A percentile compares a stretch with the other conserved stretches of the same genome.
These are phyloP conservation scores for Conus canariensis DNA, from an alignment of 2,888 invertebrate species.

Conservation along the genomic window DNA sequence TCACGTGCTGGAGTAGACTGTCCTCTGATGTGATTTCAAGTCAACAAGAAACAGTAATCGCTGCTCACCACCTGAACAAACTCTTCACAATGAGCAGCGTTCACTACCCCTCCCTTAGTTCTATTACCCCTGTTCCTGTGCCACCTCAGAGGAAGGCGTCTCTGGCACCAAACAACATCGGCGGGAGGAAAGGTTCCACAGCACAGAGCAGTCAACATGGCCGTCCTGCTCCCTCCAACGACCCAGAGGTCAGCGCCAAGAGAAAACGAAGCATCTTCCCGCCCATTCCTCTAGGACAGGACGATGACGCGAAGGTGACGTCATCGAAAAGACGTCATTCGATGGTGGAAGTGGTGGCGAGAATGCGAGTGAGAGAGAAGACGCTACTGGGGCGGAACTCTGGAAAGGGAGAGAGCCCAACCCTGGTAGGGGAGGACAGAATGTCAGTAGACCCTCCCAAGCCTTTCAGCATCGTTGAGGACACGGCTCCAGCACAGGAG, in stretches of 20 bases:
- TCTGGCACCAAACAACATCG: background rate
- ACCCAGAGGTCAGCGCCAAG: background rate
- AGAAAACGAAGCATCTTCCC: slow-evolving; percentile 19
- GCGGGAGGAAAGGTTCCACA: background rate
- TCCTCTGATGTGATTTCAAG: no score
- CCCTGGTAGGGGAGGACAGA: background rate
- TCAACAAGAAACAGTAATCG: no score
- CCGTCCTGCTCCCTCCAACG: background rate
- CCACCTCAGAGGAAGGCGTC: background rate
- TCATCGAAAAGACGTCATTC: background rate
- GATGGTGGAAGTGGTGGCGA: slow-evolving; percentile 25
- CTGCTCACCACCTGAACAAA: no score
- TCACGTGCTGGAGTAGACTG: no score
- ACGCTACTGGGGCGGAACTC: background rate
- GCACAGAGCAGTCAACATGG: background rate
- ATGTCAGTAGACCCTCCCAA: background rate
- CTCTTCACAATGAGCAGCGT: background rate
- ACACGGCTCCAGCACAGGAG: background rate
- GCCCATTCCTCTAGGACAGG: background rate
- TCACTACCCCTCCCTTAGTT: background rate
- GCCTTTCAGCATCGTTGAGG: background rate
- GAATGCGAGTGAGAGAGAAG: slow-evolving; percentile 31
- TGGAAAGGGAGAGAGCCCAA: background rate
- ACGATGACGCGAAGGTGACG: background rate
- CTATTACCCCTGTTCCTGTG: background rate